Conservation (phyloP, 2,113 vertebrate species). For the cat (Felis catus) region F.catus_Fca126_mat1.0 CM031419.1:215266001-215266500, state of each 20-base stretch:
- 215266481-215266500: background rate
- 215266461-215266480: too few species aligned
- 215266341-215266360: background rate
- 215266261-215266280: background rate
- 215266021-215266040: background rate
- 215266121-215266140: background rate
- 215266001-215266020: background rate
- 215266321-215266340: background rate
- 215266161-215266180: accelerated
- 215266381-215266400: background rate
- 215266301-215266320: accelerated
- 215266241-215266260: accelerated
- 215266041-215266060: background rate
- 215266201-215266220: accelerated
- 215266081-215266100: background rate
- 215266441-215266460: background rate
- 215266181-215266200: background rate
- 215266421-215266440: background rate
- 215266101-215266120: background rate
- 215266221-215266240: accelerated
- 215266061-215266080: background rate
- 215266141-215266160: too few species aligned
- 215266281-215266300: accelerated
- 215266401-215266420: background rate
- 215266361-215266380: background rate